Evolutionary conservation across 2,797 vertebrate genomes (phyloP).

Genomic region (Lepilemur septentrionalis): DNA sequence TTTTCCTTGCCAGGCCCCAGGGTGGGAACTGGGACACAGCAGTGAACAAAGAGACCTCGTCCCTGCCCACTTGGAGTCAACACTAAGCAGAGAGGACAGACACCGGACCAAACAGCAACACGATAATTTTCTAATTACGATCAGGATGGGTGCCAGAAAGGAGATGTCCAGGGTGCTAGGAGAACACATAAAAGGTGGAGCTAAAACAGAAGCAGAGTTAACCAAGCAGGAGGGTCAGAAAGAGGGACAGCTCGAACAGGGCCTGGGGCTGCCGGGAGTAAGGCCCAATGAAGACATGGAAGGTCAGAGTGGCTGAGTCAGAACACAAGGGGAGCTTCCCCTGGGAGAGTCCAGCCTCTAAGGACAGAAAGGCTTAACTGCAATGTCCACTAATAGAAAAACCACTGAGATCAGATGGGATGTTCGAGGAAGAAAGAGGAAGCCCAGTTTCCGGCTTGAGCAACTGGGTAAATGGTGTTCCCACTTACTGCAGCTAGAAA

Average conservation of each 20-base stretch:
- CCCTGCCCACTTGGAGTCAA: rapidly evolving
- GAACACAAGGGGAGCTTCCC: background rate
- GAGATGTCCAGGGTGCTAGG: background rate
- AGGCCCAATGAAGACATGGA: background rate
- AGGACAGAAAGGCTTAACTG: background rate
- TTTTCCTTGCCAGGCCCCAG: background rate
- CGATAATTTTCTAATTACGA: background rate
- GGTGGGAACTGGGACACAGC: background rate
- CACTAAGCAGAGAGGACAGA: background rate
- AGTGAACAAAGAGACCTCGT: background rate
- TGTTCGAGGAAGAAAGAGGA: background rate
- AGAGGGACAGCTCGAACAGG: background rate
- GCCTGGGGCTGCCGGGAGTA: background rate
- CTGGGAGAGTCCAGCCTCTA: background rate
- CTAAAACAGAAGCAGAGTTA: background rate
- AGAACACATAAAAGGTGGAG: background rate
- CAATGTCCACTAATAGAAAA: background rate
- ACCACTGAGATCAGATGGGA: background rate
- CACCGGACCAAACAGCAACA: background rate
- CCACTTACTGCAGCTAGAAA: background rate
- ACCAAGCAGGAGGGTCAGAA: background rate
- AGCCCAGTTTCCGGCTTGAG: background rate
- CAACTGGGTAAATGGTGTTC: background rate
- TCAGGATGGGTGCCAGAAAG: background rate
- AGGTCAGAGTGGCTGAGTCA: background rate